Percentiles rank a stretch among this genome's conserved stretches.
These are phyloP conservation scores for Pseudococcus viburni DNA, from an alignment of 2,888 invertebrate genomes.

Conservation along the genomic window DNA sequence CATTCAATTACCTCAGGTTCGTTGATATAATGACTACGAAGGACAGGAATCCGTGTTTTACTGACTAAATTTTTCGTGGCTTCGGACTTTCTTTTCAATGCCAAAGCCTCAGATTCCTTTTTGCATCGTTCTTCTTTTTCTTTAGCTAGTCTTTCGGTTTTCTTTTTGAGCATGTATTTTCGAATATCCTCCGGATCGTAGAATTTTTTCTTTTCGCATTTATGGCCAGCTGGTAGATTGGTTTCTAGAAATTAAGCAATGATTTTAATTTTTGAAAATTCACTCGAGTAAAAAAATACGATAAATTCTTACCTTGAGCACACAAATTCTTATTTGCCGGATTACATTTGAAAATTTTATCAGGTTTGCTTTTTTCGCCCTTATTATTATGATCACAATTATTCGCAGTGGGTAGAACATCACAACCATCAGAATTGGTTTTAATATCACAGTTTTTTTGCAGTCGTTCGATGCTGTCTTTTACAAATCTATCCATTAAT, in stretches of 20 bases:
- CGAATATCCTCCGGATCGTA: constrained; percentile 73
- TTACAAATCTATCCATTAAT: constrained; percentile 46
- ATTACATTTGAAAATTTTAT: not conserved
- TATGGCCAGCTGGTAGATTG: not conserved
- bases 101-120: constrained; percentile 55
- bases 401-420: constrained; percentile 8
- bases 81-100: constrained; percentile 58
- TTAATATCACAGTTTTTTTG: constrained; percentile 52
- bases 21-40: not conserved
- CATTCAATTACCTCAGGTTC: constrained; percentile 7
- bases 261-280: not conserved
- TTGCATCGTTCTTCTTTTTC: constrained; percentile 70
- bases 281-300: too few relatives aligned
- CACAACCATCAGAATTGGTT: constrained; percentile 35
- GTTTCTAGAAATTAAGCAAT: not conserved
- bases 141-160: constrained; percentile 72
- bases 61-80: constrained; percentile 53
- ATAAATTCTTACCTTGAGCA: constrained; percentile 35
- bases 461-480: constrained; percentile 47
- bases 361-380: not conserved
- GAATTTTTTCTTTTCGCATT: constrained; percentile 68
- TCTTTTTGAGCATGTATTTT: constrained; percentile 75
- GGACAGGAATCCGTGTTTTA: constrained; percentile 29
- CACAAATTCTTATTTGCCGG: not conserved
- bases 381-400: constrained; percentile 37